phyloP scores from a whole-genome alignment of 92 coral and sea anemone species.

The Isaurus tuberculatus region DNA sequence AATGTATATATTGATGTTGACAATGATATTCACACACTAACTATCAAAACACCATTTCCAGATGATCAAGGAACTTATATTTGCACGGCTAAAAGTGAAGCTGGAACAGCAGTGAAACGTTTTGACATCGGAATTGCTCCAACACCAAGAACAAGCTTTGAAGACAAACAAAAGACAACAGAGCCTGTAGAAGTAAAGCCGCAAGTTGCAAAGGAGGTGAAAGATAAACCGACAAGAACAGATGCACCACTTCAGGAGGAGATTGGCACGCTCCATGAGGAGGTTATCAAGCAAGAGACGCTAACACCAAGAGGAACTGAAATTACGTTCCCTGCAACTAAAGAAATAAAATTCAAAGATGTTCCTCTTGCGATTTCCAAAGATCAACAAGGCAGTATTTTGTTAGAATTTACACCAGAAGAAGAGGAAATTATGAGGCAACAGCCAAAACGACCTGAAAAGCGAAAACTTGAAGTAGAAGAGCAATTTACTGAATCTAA shows the following conservation, averaged over 20 bases:
- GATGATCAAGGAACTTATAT: slow-evolving; percentile 74
- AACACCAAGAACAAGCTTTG: too few relatives aligned
- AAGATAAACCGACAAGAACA: too few relatives aligned
- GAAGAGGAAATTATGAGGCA: not conserved
- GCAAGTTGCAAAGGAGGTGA: too few relatives aligned
- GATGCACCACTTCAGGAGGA: too few relatives aligned
- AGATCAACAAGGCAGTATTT: not conserved
- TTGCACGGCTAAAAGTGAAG: slow-evolving; percentile 73
- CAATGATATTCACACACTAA: slow-evolving; percentile 51
- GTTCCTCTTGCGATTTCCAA: not conserved
- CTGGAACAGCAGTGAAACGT: slow-evolving; percentile 64
- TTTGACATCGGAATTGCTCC: slow-evolving; percentile 60
- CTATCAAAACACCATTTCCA: slow-evolving; percentile 53
- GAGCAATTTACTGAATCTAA: slow-evolving; percentile 21
- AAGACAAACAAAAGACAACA: not conserved
- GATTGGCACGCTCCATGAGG: too few relatives aligned
- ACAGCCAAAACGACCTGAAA: slow-evolving; percentile 16
- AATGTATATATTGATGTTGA: slow-evolving; percentile 52
- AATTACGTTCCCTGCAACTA: too few relatives aligned
- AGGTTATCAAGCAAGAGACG: too few relatives aligned
- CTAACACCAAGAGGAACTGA: too few relatives aligned
- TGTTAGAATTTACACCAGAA: not conserved
- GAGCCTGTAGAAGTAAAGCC: not conserved
- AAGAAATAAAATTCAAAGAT: too few relatives aligned
- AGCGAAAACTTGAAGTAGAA: slow-evolving; percentile 15